Percentiles rank a stretch among this genome's conserved stretches.
These are phyloP conservation scores for Pavo muticus DNA, from an alignment of 2,113 vertebrate genomes.

Conservation along the genomic window DNA sequence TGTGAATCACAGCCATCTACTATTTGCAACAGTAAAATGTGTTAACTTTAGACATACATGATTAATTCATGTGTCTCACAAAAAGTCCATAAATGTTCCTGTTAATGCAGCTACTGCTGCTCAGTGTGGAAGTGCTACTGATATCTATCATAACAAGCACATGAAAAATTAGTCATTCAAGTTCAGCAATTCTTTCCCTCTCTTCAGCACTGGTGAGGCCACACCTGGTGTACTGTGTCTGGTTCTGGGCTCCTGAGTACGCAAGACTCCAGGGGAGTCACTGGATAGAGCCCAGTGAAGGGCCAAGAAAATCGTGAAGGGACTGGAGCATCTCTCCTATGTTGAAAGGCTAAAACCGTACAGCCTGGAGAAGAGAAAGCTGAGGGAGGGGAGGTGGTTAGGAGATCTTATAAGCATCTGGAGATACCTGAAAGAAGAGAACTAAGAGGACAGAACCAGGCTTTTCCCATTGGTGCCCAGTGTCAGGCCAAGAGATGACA, in stretches of 20 bases:
- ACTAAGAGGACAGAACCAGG: not conserved
- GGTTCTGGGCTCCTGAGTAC: not conserved
- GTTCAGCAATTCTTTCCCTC: not conserved
- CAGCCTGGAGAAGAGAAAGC: not conserved
- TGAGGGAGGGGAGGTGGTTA: too few relatives aligned
- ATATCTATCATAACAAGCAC: not conserved
- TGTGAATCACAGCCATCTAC: not conserved
- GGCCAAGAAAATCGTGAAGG: not conserved
- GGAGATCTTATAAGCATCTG: too few relatives aligned
- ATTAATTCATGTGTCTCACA: not conserved
- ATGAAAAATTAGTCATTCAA: not conserved
- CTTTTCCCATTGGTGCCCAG: not conserved
- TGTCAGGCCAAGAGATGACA: not conserved
- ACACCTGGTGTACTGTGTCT: not conserved
- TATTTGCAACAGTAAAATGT: not conserved
- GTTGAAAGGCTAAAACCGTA: not conserved
- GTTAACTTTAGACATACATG: not conserved
- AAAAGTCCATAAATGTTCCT: not conserved
- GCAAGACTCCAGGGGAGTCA: not conserved
- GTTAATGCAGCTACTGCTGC: not conserved
- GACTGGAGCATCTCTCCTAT: not conserved
- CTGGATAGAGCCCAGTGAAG: not conserved
- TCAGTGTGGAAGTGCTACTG: not conserved
- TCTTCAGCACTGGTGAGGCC: not conserved
- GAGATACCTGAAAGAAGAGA: not conserved